Conservation (phyloP, 1,140 invertebrate genomes). For the Venturia canescens region DNA sequence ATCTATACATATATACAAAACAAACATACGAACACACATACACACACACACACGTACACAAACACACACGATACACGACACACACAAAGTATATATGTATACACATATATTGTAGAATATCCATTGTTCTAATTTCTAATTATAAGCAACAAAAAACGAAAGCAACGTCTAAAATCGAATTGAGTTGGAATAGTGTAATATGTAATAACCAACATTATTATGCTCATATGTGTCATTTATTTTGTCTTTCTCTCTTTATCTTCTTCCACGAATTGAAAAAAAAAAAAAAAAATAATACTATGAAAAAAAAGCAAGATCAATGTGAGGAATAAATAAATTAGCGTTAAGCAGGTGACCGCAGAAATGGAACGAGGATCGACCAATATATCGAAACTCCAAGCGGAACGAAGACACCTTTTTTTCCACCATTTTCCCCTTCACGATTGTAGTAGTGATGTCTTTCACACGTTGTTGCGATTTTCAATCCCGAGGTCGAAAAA, state of each 20-base stretch:
- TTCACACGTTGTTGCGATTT: no score
- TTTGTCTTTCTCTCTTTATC: slow-evolving; percentile 40
- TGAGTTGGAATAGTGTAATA: slow-evolving; percentile 48
- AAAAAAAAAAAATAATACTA: slow-evolving; percentile 8
- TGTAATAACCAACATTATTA: slow-evolving; percentile 44
- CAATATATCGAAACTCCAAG: neutral
- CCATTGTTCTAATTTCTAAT: slow-evolving; percentile 61
- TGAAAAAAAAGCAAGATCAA: neutral
- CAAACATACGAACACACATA: slow-evolving; percentile 50
- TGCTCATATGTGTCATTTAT: slow-evolving; percentile 48
- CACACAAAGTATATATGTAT: slow-evolving; percentile 60
- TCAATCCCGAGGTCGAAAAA: no score
- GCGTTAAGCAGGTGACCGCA: slow-evolving; percentile 13
- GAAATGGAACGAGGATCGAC: slow-evolving; percentile 24
- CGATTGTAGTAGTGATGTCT: no score
- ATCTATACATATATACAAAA: slow-evolving; percentile 61
- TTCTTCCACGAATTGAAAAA: slow-evolving; percentile 15
- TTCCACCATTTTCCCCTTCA: neutral
- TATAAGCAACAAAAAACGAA: slow-evolving; percentile 43
- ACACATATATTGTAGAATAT: slow-evolving; percentile 65
- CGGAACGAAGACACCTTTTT: neutral
- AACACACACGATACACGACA: no score
- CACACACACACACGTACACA: neutral
- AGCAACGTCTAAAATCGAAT: slow-evolving; percentile 51
- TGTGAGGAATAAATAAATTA: neutral